Conservation (phyloP, 2,888 invertebrate species). For the Drosophila mettleri region DNA sequence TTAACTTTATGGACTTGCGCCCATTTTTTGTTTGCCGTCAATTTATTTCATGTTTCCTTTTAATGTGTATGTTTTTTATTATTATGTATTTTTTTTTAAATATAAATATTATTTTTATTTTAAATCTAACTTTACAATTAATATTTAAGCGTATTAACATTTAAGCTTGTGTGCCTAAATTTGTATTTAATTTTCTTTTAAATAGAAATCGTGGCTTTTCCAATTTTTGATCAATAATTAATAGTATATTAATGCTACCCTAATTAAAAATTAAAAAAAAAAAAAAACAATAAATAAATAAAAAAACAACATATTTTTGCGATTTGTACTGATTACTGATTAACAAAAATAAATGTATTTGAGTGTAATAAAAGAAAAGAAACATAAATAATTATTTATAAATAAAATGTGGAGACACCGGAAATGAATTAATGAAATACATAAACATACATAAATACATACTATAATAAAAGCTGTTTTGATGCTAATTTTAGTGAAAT, state of each 20-base stretch:
- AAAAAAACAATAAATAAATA: slow-evolving; percentile 26
- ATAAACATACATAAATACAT: slow-evolving; percentile 13
- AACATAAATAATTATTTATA: slow-evolving; percentile 32
- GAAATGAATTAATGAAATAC: slow-evolving; percentile 41
- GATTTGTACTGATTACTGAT: slow-evolving; percentile 83
- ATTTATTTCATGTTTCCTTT: slow-evolving; percentile 39
- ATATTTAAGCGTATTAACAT: slow-evolving; percentile 76
- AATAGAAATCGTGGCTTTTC: slow-evolving; percentile 30
- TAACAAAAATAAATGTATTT: slow-evolving; percentile 61
- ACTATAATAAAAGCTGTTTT: slow-evolving; percentile 57
- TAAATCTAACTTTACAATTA: slow-evolving; percentile 70
- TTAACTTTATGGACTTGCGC: slow-evolving; percentile 32
- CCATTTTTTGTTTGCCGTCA: slow-evolving; percentile 46
- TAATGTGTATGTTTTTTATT: slow-evolving; percentile 39
- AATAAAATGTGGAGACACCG: slow-evolving; percentile 36
- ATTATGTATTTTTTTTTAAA: slow-evolving; percentile 28
- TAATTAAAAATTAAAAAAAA: slow-evolving; percentile 29
- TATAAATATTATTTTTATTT: slow-evolving; percentile 40
- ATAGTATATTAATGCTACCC: slow-evolving; percentile 48
- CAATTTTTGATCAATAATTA: slow-evolving; percentile 43
- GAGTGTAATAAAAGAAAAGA: slow-evolving; percentile 31
- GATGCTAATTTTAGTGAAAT: slow-evolving; percentile 73
- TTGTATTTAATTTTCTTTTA: slow-evolving; percentile 36
- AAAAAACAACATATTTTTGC: slow-evolving; percentile 55
- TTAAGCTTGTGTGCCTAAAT: slow-evolving; percentile 59